phyloP scores from a whole-genome alignment of 2,888 invertebrate genomes.

The Lasioglossum pauxillum region DNA sequence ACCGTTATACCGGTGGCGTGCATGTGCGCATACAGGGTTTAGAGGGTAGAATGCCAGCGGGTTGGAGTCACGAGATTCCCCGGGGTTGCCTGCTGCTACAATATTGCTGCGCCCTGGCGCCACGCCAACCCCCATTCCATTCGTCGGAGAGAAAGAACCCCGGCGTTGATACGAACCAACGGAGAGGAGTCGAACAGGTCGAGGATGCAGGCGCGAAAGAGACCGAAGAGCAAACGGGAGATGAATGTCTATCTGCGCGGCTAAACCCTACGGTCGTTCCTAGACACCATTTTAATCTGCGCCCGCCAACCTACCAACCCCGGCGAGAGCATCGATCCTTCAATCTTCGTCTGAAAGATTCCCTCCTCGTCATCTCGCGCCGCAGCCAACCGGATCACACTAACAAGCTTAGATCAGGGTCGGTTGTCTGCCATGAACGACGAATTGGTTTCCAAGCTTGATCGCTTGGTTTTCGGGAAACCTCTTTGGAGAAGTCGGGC shows the following conservation, averaged over 20 bases:
- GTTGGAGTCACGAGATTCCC: constrained; percentile 69
- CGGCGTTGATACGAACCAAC: neutral
- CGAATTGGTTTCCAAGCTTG: neutral
- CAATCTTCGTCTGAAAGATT: constrained; percentile 64
- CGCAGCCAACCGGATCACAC: constrained; percentile 27
- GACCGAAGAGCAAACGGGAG: neutral
- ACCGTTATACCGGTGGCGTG: constrained; percentile 30
- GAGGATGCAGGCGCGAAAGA: neutral
- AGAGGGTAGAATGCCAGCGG: constrained; percentile 64
- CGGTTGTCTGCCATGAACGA: neutral
- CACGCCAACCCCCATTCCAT: constrained; percentile 67
- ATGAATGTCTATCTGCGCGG: constrained; percentile 44
- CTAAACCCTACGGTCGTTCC: constrained; percentile 44
- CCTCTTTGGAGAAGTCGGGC: neutral
- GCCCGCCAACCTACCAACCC: constrained; percentile 23
- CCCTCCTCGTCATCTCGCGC: constrained; percentile 24
- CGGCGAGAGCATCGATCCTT: constrained; percentile 37
- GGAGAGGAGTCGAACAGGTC: neutral
- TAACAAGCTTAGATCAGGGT: constrained; percentile 31
- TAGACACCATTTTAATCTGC: constrained; percentile 65
- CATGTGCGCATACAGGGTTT: constrained; percentile 48
- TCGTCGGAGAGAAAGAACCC: constrained; percentile 46
- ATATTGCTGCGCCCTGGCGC: constrained; percentile 77
- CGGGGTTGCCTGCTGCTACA: constrained; percentile 73
- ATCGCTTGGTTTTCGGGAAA: neutral